Conservation (phyloP, 2,888 invertebrate species). For the Parnassius glacialis region DNA sequence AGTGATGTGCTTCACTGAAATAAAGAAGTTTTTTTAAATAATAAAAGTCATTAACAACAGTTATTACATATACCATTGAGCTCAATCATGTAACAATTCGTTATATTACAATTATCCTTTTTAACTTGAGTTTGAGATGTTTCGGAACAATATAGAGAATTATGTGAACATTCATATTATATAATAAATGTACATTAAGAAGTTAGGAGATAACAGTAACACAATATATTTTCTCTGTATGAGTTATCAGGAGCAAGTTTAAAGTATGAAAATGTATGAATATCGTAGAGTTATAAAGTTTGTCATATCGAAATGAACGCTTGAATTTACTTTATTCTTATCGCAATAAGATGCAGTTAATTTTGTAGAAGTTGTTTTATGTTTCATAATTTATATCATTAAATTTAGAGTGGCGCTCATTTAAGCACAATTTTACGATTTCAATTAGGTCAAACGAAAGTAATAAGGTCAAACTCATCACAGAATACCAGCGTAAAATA, state of each 20-base stretch:
- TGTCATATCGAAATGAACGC: conserved; percentile 4
- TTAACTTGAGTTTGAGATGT: too few species aligned
- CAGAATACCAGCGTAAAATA: too few species aligned
- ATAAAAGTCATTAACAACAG: too few species aligned
- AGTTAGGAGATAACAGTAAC: not conserved
- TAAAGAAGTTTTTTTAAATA: too few species aligned
- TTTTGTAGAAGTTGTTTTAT: not conserved
- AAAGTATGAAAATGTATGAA: conserved; percentile 14
- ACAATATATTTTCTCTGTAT: not conserved
- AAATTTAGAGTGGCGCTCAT: not conserved
- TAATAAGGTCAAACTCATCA: too few species aligned
- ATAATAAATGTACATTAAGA: not conserved
- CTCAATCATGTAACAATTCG: too few species aligned
- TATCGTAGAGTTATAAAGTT: conserved; percentile 11
- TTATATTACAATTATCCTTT: too few species aligned
- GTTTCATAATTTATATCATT: not conserved
- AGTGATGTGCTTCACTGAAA: too few species aligned
- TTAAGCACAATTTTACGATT: not conserved
- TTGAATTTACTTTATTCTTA: conserved; percentile 8
- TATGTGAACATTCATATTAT: too few species aligned
- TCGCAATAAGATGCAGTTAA: conserved; percentile 8
- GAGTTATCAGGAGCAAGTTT: conserved; percentile 2
- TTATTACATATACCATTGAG: too few species aligned
- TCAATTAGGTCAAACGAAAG: too few species aligned
- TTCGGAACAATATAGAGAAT: too few species aligned